Conservation (phyloP, 2,797 vertebrate genomes). For the Petrocephalus schoutedeni region DNA sequence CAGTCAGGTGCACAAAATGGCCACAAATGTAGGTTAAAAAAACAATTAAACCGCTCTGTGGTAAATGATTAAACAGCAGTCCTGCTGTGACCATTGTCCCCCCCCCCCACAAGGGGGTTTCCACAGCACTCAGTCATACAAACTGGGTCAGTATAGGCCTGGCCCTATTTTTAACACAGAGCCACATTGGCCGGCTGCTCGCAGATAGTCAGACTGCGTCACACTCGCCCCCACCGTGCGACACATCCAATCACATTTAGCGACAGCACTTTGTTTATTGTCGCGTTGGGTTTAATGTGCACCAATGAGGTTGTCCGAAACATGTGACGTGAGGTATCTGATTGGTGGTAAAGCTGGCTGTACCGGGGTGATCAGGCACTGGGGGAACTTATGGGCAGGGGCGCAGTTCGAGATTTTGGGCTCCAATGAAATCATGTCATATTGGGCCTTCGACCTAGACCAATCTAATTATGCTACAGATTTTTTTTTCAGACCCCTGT, state of each 20-base stretch:
- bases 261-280: not conserved
- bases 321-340: not conserved
- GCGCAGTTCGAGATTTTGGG: not conserved
- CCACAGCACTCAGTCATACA: conserved; percentile 53
- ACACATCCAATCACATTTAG: not conserved
- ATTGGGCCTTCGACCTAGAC: not conserved
- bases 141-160: conserved; percentile 57
- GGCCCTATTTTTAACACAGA: conserved; percentile 59
- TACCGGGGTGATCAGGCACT: not conserved
- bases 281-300: not conserved
- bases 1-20: not conserved
- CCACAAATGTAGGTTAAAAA: conserved; percentile 26
- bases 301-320: not conserved
- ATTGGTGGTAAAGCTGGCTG: not conserved
- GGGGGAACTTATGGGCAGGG: not conserved
- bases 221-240: not conserved
- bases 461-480: not conserved
- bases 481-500: not conserved
- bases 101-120: conserved; percentile 40
- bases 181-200: conserved; percentile 51
- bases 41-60: not conserved
- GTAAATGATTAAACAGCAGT: not conserved
- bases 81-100: not conserved
- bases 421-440: not conserved
- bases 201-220: conserved; percentile 36